Evolutionary conservation across 2,113 vertebrate genomes (phyloP), one percentile per base, ranked within the genome.

Genomic region (Epinephelus fuscoguttatus): DNA sequence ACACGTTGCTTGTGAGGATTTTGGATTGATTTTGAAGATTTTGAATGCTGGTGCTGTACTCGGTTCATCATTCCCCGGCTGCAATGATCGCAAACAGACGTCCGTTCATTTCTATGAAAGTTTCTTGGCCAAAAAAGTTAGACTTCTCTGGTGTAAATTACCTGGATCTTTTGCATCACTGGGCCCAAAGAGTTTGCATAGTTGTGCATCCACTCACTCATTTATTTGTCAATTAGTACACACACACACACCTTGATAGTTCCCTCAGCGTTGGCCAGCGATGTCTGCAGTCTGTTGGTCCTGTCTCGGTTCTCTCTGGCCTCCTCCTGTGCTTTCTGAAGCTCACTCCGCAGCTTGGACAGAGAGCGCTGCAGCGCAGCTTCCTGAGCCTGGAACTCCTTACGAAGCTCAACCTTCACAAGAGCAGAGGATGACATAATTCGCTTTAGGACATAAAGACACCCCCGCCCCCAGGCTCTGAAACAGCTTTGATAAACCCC

Each of bases 361-460:
- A 96, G 92, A 0, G 97, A 97, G 88, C 98, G 97, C 84, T 97
- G 95, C 91, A 99, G 95, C 3, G 95, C 80, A 4, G 96, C 95
- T 85, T 99, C 98, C 93, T 99, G 98, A 9, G 92, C 95, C 92
- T 99, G 98, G 93, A 99, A 98, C 89, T 99, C 98, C 89, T 96
- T 98, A 52, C 97, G 96, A 53, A 99, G 95, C 73, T 99, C 97
- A 3, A 96, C 95, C 94, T 94, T 15, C 19, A 73, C 18, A 7
- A 0, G 40, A 68, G 61, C 6, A 2, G 23, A 83, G 57, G 4
- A 59, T 14, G 0, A 63, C 33, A 70, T 25, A 42, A 9, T 7
- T 75, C 42, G 47, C 25, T 23, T 9, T 1, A 9, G 18, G 21
- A 27, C 10, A 19, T 27, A 23, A 72, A 3, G 40, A 30, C 69